These are phyloP conservation scores for Pyrgus malvae DNA, from an alignment of 2,888 invertebrate genomes.

Conservation along the genomic window DNA sequence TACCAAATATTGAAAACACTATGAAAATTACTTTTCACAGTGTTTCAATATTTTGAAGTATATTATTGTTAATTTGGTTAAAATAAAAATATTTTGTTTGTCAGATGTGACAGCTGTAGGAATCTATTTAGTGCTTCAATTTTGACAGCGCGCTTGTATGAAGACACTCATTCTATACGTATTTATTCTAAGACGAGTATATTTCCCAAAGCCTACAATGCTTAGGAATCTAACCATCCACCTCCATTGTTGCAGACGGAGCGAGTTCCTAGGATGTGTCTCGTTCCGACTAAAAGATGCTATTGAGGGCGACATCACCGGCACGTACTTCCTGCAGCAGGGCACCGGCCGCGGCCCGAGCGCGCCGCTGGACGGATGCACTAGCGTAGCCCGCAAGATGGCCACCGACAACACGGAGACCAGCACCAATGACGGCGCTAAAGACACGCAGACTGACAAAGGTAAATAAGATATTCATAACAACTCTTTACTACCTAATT, in stretches of 20 bases:
- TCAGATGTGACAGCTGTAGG: no score
- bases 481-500: no score
- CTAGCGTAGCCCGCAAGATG: conserved; percentile 69
- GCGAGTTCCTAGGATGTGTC: conserved; percentile 97
- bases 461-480: conserved; percentile 44
- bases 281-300: conserved; percentile 93
- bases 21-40: no score
- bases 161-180: no score
- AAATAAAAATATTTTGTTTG: no score
- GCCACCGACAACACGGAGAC: conserved; percentile 77
- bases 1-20: no score
- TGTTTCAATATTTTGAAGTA: no score
- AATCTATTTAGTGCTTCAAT: no score
- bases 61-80: no score
- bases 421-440: conserved; percentile 69
- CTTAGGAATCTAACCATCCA: conserved; percentile 1
- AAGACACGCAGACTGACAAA: conserved; percentile 70
- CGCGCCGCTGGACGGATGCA: conserved; percentile 53
- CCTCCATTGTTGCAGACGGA: conserved; percentile 87
- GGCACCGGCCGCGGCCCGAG: conserved; percentile 50
- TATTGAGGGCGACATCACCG: conserved; percentile 85
- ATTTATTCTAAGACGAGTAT: no score
- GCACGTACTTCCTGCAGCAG: conserved; percentile 87
- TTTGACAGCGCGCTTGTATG: no score
- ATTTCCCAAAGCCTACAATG: no score